Evolutionary conservation across 92 coral and sea anemone genomes (phyloP).

Genomic region (Desmophyllum pertusum): DNA sequence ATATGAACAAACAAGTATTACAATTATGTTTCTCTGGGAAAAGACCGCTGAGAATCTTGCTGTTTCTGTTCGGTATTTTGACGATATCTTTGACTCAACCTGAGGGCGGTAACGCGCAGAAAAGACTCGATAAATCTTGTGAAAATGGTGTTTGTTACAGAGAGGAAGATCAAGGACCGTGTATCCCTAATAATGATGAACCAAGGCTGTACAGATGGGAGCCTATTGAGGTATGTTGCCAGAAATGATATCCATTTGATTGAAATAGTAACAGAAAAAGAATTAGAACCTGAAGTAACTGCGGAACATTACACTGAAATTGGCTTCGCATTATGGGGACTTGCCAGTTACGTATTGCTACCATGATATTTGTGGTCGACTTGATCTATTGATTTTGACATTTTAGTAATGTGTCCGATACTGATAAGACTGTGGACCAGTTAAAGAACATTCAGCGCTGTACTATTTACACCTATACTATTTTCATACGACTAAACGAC

Average conservation of each 20-base stretch:
- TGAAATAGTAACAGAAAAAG: background rate
- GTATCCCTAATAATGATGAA: slow-evolving; percentile 43
- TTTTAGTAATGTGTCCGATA: background rate
- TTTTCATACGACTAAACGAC: background rate
- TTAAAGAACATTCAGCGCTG: too few species aligned
- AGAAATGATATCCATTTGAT: background rate
- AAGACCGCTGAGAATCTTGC: background rate
- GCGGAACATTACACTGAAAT: background rate
- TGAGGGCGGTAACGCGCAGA: background rate
- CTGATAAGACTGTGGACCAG: too few species aligned
- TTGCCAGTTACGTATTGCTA: too few species aligned
- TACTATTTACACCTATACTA: too few species aligned
- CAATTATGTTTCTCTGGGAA: background rate
- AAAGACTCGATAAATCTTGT: slow-evolving; percentile 62
- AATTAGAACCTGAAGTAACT: too few species aligned
- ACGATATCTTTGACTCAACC: background rate
- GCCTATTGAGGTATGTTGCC: slow-evolving; percentile 70
- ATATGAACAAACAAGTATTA: background rate
- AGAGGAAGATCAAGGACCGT: slow-evolving; percentile 68
- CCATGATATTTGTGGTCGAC: background rate
- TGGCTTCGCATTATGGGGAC: background rate
- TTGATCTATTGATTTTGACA: background rate
- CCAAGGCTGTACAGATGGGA: slow-evolving; percentile 92
- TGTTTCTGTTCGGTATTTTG: background rate
- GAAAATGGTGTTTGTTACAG: slow-evolving; percentile 88